Evolutionary conservation across 1,140 invertebrate species (phyloP).

Genomic region (Drosophila sulfurigaster): DNA sequence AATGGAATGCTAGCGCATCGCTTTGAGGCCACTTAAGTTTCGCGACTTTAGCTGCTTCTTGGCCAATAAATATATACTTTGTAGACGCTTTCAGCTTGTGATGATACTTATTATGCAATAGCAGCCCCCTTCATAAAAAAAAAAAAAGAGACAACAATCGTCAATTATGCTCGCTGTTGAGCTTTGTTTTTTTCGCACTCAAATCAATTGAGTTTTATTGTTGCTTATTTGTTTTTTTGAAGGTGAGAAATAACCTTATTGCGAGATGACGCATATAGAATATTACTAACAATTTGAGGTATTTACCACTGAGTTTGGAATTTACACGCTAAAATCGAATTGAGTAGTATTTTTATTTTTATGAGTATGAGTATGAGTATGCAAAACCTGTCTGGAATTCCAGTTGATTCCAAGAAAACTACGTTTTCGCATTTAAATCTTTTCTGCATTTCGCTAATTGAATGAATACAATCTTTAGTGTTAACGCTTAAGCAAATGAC

Average conservation of each 20-base stretch:
- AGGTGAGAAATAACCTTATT: background rate
- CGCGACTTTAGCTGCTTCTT: slow-evolving; percentile 6
- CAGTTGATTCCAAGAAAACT: background rate
- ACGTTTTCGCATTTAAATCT: background rate
- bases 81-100: no score
- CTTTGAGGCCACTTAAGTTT: slow-evolving; percentile 22
- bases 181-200: background rate
- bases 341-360: no score
- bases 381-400: background rate
- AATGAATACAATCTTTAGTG: slow-evolving; percentile 3
- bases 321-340: no score
- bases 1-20: slow-evolving; percentile 40
- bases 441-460: background rate
- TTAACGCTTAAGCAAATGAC: background rate
- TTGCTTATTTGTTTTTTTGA: background rate
- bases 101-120: background rate
- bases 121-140: background rate
- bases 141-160: background rate
- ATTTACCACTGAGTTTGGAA: no score
- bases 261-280: no score
- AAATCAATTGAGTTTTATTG: background rate
- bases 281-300: no score
- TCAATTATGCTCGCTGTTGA: background rate
- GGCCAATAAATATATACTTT: slow-evolving; percentile 20
- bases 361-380: no score